Percentiles rank a stretch among this genome's conserved stretches.
Conservation (phyloP, 64 coral and sea anemone genomes). For the Montipora efflorescens region DNA sequence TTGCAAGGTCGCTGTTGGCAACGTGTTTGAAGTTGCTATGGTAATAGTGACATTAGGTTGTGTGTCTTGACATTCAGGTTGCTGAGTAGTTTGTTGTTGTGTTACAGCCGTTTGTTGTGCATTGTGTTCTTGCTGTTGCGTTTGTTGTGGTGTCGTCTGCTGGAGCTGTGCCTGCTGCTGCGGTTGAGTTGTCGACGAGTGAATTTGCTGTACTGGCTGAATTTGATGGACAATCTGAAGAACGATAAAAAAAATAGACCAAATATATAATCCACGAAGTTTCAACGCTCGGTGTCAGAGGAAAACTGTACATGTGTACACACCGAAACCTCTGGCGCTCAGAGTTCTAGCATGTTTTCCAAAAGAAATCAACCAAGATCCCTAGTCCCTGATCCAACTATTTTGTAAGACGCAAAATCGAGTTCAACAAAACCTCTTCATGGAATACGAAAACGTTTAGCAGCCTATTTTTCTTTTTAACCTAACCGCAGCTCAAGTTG, state of each 20-base stretch:
- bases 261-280: too few species aligned
- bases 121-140: constrained; percentile 38
- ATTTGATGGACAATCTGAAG: constrained; percentile 34
- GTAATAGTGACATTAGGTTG: constrained; percentile 49
- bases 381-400: too few species aligned
- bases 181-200: constrained; percentile 25
- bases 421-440: too few species aligned
- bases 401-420: too few species aligned
- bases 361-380: too few species aligned
- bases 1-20: constrained; percentile 35
- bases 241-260: neutral
- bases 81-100: constrained; percentile 34
- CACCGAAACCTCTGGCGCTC: too few species aligned
- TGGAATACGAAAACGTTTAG: too few species aligned
- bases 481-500: too few species aligned
- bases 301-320: too few species aligned
- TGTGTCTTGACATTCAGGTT: constrained; percentile 54
- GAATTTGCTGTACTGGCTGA: constrained; percentile 51
- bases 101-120: constrained; percentile 24
- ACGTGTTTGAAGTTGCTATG: constrained; percentile 38
- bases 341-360: too few species aligned
- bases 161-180: constrained; percentile 43
- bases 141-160: constrained; percentile 44
- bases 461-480: too few species aligned
- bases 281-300: too few species aligned